phyloP scores from a whole-genome alignment of 2,797 vertebrate species.

The Pantherophis vulpinus region DNA sequence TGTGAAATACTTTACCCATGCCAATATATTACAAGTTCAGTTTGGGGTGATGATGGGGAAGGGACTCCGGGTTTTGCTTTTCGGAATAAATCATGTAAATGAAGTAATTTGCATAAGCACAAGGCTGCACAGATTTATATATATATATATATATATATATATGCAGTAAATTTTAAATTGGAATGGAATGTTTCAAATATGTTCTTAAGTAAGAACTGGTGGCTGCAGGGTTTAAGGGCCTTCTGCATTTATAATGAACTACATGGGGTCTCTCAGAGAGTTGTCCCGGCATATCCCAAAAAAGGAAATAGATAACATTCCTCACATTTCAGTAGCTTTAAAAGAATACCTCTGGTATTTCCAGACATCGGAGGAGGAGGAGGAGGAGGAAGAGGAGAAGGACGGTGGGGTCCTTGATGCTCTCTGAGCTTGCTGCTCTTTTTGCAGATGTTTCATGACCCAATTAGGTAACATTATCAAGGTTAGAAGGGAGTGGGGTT shows the following conservation, averaged over 20 bases:
- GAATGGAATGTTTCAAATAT: slow-evolving; percentile 1
- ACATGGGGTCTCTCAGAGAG: background rate
- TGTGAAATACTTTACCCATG: background rate
- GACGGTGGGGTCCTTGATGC: too few relatives aligned
- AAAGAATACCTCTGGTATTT: slow-evolving; percentile 7
- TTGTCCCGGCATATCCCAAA: background rate
- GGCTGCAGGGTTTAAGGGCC: background rate
- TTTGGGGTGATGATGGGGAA: background rate
- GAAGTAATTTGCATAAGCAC: background rate
- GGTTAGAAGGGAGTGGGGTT: too few relatives aligned
- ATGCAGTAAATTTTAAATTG: background rate
- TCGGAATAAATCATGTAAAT: background rate
- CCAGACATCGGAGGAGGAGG: background rate
- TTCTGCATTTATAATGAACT: background rate
- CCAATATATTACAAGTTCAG: background rate
- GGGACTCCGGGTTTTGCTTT: background rate
- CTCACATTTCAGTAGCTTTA: slow-evolving; percentile 18
- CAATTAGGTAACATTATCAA: too few relatives aligned
- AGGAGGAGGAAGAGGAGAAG: background rate
- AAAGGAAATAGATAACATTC: background rate
- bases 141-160: background rate
- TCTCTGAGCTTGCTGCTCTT: too few relatives aligned
- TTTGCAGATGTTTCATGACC: too few relatives aligned
- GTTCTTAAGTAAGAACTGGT: background rate
- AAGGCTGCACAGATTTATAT: background rate